Conservation (phyloP, 2,888 invertebrate genomes). For the Eledona agricola region DNA sequence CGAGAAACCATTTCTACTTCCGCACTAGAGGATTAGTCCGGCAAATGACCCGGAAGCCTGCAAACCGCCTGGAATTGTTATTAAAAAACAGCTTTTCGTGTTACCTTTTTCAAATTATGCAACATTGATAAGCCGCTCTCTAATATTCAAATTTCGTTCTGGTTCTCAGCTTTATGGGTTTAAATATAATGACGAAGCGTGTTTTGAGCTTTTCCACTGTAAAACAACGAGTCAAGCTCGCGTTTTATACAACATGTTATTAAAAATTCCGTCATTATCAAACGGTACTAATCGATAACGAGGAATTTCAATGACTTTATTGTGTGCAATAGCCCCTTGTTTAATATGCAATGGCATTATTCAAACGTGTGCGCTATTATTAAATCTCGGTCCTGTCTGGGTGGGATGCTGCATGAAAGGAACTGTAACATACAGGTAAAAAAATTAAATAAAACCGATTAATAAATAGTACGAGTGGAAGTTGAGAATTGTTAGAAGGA, state of each 20-base stretch:
- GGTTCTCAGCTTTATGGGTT: constrained; percentile 5
- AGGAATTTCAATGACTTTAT: not conserved
- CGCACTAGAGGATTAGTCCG: too few relatives aligned
- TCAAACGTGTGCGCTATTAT: constrained; percentile 10
- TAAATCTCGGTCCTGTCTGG: constrained; percentile 9
- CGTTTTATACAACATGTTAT: constrained; percentile 10
- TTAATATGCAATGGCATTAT: constrained; percentile 18
- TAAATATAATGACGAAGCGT: constrained; percentile 1
- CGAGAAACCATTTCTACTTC: constrained; percentile 5
- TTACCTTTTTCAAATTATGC: constrained; percentile 11
- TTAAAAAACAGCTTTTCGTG: too few relatives aligned
- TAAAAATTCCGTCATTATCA: constrained; percentile 9
- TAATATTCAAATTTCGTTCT: constrained; percentile 12
- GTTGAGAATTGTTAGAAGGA: too few relatives aligned
- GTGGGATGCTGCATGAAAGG: constrained; percentile 8
- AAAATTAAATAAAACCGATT: too few relatives aligned
- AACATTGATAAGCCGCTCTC: constrained; percentile 9
- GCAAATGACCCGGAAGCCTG: too few relatives aligned
- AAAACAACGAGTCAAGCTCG: too few relatives aligned
- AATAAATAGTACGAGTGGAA: too few relatives aligned
- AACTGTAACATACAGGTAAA: too few relatives aligned
- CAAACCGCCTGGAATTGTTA: too few relatives aligned
- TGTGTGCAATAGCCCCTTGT: not conserved
- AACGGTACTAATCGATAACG: constrained; percentile 2
- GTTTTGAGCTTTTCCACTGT: not conserved